phyloP scores from a whole-genome alignment of 2,113 vertebrate species.

The Terrapene triunguis region DNA sequence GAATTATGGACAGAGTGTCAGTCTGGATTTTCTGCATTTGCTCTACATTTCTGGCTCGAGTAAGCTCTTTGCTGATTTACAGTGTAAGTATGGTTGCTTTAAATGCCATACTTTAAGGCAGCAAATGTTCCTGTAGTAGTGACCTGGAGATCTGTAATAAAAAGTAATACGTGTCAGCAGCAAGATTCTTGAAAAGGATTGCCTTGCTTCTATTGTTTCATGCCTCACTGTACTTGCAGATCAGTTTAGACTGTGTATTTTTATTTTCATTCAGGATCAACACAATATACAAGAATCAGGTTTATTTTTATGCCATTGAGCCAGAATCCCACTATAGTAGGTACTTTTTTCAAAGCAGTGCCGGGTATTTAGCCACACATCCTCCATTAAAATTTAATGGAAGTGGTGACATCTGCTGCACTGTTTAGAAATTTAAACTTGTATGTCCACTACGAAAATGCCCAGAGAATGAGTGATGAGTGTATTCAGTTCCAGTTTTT shows the following conservation, averaged over 20 bases:
- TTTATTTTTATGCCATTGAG: neutral
- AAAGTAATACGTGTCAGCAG: rapidly evolving
- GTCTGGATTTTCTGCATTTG: neutral
- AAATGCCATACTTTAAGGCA: rapidly evolving
- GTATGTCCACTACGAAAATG: rapidly evolving
- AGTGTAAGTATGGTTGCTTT: neutral
- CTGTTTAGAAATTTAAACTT: neutral
- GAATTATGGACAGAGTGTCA: neutral
- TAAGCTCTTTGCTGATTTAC: rapidly evolving
- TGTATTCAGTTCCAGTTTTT: rapidly evolving
- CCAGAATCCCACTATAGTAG: rapidly evolving
- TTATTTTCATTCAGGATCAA: neutral
- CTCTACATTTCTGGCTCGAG: rapidly evolving
- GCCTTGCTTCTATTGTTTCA: rapidly evolving
- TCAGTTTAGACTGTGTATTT: neutral
- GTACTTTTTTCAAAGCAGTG: neutral
- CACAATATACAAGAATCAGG: rapidly evolving
- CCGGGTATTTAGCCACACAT: rapidly evolving
- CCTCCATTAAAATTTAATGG: neutral
- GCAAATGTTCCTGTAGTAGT: rapidly evolving
- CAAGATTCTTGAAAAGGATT: rapidly evolving
- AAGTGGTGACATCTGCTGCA: rapidly evolving
- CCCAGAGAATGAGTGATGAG: rapidly evolving
- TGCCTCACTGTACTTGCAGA: neutral
- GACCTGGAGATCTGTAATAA: rapidly evolving